Conservation (phyloP, 2,113 vertebrate species). For the Epinephelus cyanopodus region DNA sequence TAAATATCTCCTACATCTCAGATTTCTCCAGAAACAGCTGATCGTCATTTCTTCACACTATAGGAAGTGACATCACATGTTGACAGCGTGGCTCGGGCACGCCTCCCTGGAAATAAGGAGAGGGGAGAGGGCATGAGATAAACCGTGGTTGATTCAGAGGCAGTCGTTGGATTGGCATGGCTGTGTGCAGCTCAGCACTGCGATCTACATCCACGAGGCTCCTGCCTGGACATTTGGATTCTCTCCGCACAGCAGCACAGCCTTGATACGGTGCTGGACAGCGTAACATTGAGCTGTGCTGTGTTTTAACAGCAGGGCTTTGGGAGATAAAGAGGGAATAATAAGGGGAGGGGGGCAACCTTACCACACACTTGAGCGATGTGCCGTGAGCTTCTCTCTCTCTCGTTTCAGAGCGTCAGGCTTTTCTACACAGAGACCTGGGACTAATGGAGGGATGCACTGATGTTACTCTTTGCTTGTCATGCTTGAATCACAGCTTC, state of each 20-base stretch:
- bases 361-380: constrained; percentile 73
- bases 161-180: constrained; percentile 71
- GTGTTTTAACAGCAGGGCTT: constrained; percentile 59
- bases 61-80: constrained; percentile 86
- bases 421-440: constrained; percentile 59
- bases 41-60: constrained; percentile 48
- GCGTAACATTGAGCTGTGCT: constrained; percentile 58
- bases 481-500: constrained; percentile 75
- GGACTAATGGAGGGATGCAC: constrained; percentile 79
- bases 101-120: constrained; percentile 72
- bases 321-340: constrained; percentile 63
- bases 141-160: constrained; percentile 70
- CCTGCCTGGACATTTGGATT: constrained; percentile 72
- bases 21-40: constrained; percentile 24
- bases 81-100: constrained; percentile 76
- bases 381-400: constrained; percentile 70
- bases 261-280: constrained; percentile 65
- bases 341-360: constrained; percentile 54
- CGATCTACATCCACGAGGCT: constrained; percentile 68
- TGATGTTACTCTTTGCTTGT: constrained; percentile 65
- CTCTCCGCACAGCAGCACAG: constrained; percentile 74
- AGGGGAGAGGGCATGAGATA: constrained; percentile 66
- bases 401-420: constrained; percentile 64
- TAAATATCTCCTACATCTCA: neutral
- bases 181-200: constrained; percentile 64